phyloP scores from a whole-genome alignment of 2,113 vertebrate species.

The Conger conger region DNA sequence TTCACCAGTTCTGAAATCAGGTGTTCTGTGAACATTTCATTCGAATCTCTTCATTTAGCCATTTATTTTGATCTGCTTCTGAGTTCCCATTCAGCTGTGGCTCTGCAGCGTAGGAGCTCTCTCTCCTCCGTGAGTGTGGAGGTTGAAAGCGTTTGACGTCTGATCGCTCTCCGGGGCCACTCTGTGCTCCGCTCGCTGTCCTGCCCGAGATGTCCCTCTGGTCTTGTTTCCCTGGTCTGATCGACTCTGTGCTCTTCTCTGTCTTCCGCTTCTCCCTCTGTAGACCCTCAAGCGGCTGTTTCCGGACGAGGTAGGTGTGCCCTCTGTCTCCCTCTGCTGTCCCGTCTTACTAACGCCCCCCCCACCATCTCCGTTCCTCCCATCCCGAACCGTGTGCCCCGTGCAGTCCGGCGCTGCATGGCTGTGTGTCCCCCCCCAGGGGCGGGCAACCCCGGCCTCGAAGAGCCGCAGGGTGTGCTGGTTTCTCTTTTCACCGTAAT shows the following conservation, averaged over 20 bases:
- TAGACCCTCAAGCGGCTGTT: slow-evolving; percentile 89
- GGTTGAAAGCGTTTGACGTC: not conserved
- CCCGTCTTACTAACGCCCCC: not conserved
- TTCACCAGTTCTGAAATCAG: not conserved
- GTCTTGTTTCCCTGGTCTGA: no score
- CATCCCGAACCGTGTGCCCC: not conserved
- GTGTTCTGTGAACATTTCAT: no score
- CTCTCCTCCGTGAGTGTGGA: not conserved
- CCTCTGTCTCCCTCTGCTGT: slow-evolving; percentile 15
- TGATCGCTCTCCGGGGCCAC: not conserved
- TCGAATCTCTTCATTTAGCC: no score
- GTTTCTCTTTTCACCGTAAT: no score
- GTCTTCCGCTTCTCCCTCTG: slow-evolving; percentile 35
- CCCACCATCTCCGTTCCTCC: slow-evolving; percentile 10
- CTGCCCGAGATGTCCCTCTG: not conserved
- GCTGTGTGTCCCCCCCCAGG: no score
- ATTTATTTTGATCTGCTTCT: no score
- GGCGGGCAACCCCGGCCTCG: no score
- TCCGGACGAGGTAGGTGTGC: slow-evolving; percentile 87
- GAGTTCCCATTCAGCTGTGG: no score
- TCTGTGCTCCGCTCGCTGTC: not conserved
- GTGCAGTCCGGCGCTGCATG: not conserved
- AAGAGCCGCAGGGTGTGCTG: no score
- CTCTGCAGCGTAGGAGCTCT: not conserved
- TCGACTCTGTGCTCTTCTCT: slow-evolving; percentile 22